Base-by-base conservation (phyloP, 2,113 vertebrate species). In the Daphoenositta chrysoptera region DNA sequence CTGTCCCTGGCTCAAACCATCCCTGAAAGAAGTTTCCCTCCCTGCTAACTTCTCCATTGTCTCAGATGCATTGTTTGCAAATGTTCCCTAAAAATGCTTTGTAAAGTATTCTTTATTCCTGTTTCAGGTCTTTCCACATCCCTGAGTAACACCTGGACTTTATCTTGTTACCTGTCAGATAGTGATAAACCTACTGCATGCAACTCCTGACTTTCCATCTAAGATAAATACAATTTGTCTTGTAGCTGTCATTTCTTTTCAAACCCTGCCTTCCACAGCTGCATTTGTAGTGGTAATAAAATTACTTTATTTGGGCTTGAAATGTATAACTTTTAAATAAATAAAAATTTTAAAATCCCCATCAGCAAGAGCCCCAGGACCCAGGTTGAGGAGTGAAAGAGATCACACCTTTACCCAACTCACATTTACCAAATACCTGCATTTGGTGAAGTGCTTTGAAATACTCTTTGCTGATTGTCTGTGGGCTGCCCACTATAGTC, bases 21-120 rank as follows among this genome's bases (percentile, higher is more conserved):
- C 72, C 76, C 68, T 21, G 39, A 31, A 27, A 91, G 63, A 72
- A 72, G 79, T 80, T 87, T 54, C 79, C 40, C 68, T 92, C 85
- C 84, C 68, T 0, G 9, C 56, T 48, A 68, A 81, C 48, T 87
- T 22, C 86, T 92, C 86, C 80, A 93, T 96, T 96, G 95, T 95
- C 94, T 84, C 76, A 26, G 65, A 53, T 23, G 44, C 83, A 92
- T 93, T 94, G 94, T 96, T 95, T 93, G 94, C 80, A 87, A 91
- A 94, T 76, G 80, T 42, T 79, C 64, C 85, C 83, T 79, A 89
- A 89, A 95, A 93, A 86, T n/a, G 63, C 64, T 21, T 42, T 17
- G 44, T 69, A 17, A 88, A 88, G 76, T 42, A 47, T 75, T 71
- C 93, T 64, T 63, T 56, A 80, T 78, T 90, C 79, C 76, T 9